Base-by-base conservation (phyloP, 2,113 vertebrate genomes). In the Tympanuchus pallidicinctus region DNA sequence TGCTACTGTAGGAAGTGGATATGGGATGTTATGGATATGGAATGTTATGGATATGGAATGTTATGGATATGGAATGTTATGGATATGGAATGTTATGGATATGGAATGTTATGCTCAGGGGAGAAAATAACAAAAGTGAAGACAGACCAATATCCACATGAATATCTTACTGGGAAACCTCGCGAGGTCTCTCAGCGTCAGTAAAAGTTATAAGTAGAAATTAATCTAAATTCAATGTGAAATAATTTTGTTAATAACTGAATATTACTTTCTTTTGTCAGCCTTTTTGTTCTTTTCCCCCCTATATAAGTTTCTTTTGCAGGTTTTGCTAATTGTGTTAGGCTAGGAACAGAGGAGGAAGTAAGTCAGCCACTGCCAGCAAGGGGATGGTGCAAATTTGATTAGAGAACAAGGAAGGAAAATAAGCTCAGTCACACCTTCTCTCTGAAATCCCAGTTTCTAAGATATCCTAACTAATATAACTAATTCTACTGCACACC, bases 381-480 rank as follows among this genome's bases (percentile, higher is more conserved):
- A 56, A 88, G 54, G 43, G 13, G 18, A 56, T 83, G 27, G 13
- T 64, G 25, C 19, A 52, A 25, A 11, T 3, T 25, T 17, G 45
- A 20, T 80, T 16, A 74, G 28, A 81, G 57, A 61, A 79, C 80
- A 86, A 61, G 61, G 65, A 89, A 72, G 64, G 42, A 72, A 67
- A 93, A 45, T 69, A 28, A 42, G 10, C 32, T 48, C 25, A 69
- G 59, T 72, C 66, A 65, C 67, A 34, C 65, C 57, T 85, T 64
- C 56, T 81, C n/a, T 88, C 45, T 72, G 77, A 69, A 72, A 69
- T 69, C 19, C 65, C 61, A 10, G 67, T 92, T 86, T 50, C 50
- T 47, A 30, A 72, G 54, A 40, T 57, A 16, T 52, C 70, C n/a
- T 45, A 79, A 70, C 28, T 85, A 72, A 65, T 70, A 61, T 45